These are phyloP conservation scores for Anseranas semipalmata DNA, from an alignment of 2,113 vertebrate species.

Conservation along the genomic window DNA sequence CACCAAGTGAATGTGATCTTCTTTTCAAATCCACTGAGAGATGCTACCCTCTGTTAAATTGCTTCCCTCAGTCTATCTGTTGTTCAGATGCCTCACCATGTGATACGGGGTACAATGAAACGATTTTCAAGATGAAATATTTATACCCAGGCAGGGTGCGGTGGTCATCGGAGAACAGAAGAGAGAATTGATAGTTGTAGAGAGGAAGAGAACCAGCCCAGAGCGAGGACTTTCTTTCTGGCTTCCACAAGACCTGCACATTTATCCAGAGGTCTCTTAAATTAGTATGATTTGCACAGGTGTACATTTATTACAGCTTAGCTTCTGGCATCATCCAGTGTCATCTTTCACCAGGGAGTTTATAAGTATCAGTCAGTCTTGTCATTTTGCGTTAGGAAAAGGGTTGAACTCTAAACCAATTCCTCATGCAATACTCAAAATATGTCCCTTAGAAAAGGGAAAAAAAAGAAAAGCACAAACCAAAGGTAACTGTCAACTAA, in stretches of 20 bases:
- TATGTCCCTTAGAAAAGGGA: not conserved
- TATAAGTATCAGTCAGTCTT: not conserved
- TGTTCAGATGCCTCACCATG: not conserved
- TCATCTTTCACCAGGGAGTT: not conserved
- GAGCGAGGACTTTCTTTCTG: not conserved
- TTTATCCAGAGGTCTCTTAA: not conserved
- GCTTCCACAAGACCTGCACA: not conserved
- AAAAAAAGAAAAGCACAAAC: not conserved
- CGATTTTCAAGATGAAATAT: not conserved
- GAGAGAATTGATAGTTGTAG: not conserved
- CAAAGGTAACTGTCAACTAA: not conserved
- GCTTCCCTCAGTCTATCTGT: not conserved
- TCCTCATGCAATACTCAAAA: not conserved
- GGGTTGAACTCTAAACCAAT: not conserved
- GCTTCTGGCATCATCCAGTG: not conserved
- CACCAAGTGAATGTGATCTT: not conserved
- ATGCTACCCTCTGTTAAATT: not conserved
- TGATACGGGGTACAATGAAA: not conserved
- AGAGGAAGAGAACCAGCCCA: not conserved
- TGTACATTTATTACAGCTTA: not conserved
- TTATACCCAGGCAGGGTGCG: not conserved
- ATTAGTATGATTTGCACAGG: not conserved
- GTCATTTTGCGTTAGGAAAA: not conserved
- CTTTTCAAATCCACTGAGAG: not conserved
- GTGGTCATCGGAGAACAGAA: not conserved